Evolutionary conservation across 1,140 invertebrate genomes (phyloP).

Genomic region (Amphibalanus amphitrite): DNA sequence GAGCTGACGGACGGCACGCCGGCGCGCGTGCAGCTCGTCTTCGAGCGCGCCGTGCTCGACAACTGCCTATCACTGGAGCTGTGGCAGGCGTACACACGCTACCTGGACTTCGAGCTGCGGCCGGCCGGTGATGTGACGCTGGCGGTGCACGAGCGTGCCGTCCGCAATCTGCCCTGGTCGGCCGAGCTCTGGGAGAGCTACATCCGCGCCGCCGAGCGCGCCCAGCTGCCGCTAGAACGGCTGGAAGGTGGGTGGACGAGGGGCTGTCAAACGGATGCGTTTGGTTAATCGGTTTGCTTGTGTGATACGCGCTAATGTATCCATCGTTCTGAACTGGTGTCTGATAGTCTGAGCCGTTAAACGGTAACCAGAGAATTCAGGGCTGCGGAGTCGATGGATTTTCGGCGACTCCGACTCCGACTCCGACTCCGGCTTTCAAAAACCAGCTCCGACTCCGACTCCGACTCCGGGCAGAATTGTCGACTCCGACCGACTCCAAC

Average conservation of each 20-base stretch:
- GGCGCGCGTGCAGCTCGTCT: slow-evolving; percentile 27
- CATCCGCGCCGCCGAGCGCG: slow-evolving; percentile 24
- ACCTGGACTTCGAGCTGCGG: slow-evolving; percentile 19
- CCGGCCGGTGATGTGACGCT: slow-evolving; percentile 13
- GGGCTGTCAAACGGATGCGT: too few species aligned
- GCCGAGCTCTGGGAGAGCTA: slow-evolving; percentile 30
- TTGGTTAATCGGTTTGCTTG: too few species aligned
- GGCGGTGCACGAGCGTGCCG: slow-evolving; percentile 24
- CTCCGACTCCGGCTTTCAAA: too few species aligned
- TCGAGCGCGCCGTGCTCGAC: slow-evolving; percentile 29
- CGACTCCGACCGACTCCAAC: too few species aligned
- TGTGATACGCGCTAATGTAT: too few species aligned
- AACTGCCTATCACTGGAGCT: slow-evolving; percentile 29
- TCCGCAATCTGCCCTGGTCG: slow-evolving; percentile 33
- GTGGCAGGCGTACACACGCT: slow-evolving; percentile 31
- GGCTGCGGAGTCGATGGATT: too few species aligned
- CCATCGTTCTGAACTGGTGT: too few species aligned
- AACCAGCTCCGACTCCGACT: too few species aligned
- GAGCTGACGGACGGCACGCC: slow-evolving; percentile 22
- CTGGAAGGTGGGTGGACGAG: neutral
- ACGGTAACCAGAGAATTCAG: too few species aligned
- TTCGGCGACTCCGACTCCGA: too few species aligned
- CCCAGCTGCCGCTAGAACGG: neutral
- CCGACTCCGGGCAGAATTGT: too few species aligned
- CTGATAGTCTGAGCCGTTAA: too few species aligned